These are phyloP conservation scores for Acromyrmex echinatior DNA, from an alignment of 1,140 invertebrate genomes.

Conservation along the genomic window DNA sequence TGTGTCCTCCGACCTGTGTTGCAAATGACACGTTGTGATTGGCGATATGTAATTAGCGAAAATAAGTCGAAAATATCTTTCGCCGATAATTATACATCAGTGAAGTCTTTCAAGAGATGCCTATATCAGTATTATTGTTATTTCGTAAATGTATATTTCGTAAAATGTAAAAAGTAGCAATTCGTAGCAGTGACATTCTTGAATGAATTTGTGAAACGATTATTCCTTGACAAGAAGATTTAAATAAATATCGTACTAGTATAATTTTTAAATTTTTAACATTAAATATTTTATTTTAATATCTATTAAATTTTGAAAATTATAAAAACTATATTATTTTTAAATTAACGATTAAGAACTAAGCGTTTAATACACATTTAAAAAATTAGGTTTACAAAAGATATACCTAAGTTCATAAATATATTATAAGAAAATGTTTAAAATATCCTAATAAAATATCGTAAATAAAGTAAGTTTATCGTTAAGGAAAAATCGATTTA, in stretches of 20 bases:
- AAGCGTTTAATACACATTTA: background rate
- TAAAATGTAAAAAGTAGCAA: conserved; percentile 1
- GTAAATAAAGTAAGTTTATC: background rate
- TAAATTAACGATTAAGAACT: background rate
- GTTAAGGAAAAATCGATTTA: conserved; percentile 15
- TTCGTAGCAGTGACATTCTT: conserved; percentile 21
- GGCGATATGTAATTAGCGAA: background rate
- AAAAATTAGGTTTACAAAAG: background rate
- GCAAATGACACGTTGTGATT: background rate
- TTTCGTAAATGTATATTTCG: conserved; percentile 4
- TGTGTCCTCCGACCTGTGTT: background rate
- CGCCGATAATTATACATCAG: conserved; percentile 20
- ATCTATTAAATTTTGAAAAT: background rate
- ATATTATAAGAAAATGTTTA: background rate
- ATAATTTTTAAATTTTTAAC: background rate
- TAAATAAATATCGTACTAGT: background rate
- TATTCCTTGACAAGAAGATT: conserved; percentile 8
- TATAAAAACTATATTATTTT: background rate
- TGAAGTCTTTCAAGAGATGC: conserved; percentile 61
- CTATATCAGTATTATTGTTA: conserved; percentile 77
- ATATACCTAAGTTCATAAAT: background rate
- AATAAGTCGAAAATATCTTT: conserved; percentile 1
- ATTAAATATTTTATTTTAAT: background rate
- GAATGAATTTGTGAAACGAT: conserved; percentile 27
- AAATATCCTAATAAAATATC: background rate